Conservation (phyloP, 2,113 vertebrate species). For the Machaerirhynchus nigripectus region DNA sequence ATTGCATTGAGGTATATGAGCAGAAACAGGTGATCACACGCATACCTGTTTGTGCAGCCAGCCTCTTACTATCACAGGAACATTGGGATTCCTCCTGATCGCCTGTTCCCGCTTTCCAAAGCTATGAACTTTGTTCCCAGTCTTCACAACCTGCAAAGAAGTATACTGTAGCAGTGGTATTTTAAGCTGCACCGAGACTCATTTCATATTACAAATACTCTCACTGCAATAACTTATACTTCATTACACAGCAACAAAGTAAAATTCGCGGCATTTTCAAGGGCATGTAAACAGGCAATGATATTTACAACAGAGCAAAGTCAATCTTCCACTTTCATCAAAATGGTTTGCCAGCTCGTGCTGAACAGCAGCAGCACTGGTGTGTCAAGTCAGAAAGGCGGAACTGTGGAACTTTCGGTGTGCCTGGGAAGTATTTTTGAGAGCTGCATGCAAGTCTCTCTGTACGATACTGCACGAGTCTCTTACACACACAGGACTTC, state of each 20-base stretch:
- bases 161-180: background rate
- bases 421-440: background rate
- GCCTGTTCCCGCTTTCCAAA: constrained; percentile 96
- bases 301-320: constrained; percentile 5
- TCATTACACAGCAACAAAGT: background rate
- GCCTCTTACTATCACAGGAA: constrained; percentile 93
- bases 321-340: background rate
- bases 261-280: background rate
- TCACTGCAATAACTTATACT: background rate
- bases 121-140: constrained; percentile 86
- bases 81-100: constrained; percentile 92
- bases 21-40: background rate
- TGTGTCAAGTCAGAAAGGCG: background rate
- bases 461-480: background rate
- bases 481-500: accelerated
- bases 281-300: background rate
- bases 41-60: constrained; percentile 98
- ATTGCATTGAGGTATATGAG: background rate
- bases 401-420: background rate
- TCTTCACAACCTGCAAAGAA: constrained; percentile 77
- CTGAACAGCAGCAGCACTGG: background rate
- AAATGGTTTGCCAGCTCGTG: background rate
- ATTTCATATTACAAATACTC: background rate
- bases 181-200: background rate
- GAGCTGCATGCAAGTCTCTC: background rate